These are phyloP conservation scores for Columba livia DNA, from an alignment of 2,113 vertebrate species.

Conservation along the genomic window DNA sequence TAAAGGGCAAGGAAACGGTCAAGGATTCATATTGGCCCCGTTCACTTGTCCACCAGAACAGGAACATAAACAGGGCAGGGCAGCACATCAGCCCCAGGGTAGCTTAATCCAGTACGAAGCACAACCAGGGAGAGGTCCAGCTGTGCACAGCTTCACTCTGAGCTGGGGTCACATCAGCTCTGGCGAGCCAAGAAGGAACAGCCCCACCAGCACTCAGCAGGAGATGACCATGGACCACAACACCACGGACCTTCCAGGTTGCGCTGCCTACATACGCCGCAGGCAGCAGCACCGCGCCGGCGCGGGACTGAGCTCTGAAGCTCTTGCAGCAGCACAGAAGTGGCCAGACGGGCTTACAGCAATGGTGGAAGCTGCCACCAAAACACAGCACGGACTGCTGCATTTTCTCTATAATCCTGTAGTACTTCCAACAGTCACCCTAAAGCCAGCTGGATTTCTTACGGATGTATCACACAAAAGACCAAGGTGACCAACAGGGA, in stretches of 20 bases:
- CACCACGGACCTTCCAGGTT: neutral
- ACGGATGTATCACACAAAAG: fast-evolving
- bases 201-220: neutral
- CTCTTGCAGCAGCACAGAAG: fast-evolving
- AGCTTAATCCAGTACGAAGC: neutral
- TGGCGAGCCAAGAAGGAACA: fast-evolving
- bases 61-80: neutral
- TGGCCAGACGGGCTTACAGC: neutral
- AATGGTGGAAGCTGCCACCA: fast-evolving
- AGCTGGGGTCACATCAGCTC: neutral
- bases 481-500: neutral
- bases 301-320: neutral
- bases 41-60: neutral
- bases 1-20: neutral
- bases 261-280: fast-evolving
- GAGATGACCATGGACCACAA: neutral
- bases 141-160: neutral
- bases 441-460: neutral
- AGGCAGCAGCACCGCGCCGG: fast-evolving
- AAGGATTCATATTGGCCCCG: neutral
- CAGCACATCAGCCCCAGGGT: neutral
- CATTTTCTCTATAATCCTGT: neutral
- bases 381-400: neutral
- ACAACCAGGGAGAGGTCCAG: fast-evolving
- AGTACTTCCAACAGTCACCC: neutral